Evolutionary conservation across 2,888 invertebrate species (phyloP).

Genomic region (Dusona sp.): DNA sequence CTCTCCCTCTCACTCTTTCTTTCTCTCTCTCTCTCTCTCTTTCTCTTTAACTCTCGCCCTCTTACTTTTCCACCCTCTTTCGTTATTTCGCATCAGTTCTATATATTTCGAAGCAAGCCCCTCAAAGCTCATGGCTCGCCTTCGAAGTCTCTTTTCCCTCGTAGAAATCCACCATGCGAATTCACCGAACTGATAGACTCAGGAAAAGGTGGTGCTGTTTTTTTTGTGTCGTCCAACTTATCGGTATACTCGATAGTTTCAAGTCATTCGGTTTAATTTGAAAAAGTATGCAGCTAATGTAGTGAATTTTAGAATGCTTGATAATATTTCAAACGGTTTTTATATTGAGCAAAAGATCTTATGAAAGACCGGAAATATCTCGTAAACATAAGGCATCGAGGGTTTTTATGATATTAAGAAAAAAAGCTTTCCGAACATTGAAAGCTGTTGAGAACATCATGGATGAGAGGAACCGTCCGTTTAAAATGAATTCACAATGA

Average conservation of each 20-base stretch:
- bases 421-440: neutral
- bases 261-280: neutral
- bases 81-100: constrained; percentile 50
- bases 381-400: neutral
- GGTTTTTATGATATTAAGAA: neutral
- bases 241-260: neutral
- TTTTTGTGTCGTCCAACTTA: neutral
- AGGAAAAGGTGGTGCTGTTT: neutral
- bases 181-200: neutral
- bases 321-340: neutral
- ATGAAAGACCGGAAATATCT: neutral
- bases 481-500: constrained; percentile 7
- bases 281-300: neutral
- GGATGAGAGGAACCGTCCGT: neutral
- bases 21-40: constrained; percentile 5
- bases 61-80: constrained; percentile 45
- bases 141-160: neutral
- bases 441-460: neutral
- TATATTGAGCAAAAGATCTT: neutral
- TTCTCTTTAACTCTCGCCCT: constrained; percentile 22
- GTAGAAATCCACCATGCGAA: neutral
- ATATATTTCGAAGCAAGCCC: constrained; percentile 46
- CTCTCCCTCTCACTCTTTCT: neutral
- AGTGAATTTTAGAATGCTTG: neutral
- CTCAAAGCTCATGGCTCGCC: constrained; percentile 22